phyloP scores from a whole-genome alignment of 2,888 invertebrate genomes.

The Clivina fossor region DNA sequence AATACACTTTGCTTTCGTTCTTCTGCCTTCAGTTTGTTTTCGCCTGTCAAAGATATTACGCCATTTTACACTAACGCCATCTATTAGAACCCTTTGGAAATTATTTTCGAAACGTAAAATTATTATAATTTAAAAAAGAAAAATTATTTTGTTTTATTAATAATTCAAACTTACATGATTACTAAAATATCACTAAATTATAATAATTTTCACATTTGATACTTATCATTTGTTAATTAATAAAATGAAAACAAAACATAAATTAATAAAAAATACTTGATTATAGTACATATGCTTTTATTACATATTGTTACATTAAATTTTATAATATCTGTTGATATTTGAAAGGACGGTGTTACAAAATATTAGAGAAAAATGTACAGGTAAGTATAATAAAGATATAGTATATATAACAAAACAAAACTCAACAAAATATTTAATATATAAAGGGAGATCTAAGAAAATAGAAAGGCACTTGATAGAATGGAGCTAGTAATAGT shows the following conservation, averaged over 20 bases:
- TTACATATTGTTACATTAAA: constrained; percentile 27
- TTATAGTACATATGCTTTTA: constrained; percentile 24
- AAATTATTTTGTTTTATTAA: no score
- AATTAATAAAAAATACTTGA: constrained; percentile 3
- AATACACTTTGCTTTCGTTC: background rate
- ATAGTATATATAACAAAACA: constrained; percentile 20
- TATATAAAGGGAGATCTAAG: constrained; percentile 27
- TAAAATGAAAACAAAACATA: background rate
- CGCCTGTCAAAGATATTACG: constrained; percentile 30
- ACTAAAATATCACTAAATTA: no score
- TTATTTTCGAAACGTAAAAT: no score
- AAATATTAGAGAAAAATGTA: constrained; percentile 25
- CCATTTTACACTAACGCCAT: constrained; percentile 25
- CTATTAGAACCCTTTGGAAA: no score
- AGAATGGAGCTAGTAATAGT: constrained; percentile 18
- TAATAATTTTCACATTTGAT: no score
- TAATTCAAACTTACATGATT: no score
- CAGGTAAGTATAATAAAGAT: background rate
- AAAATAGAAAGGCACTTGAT: constrained; percentile 34
- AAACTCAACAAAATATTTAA: constrained; percentile 27
- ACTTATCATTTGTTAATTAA: no score
- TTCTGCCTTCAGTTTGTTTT: constrained; percentile 28
- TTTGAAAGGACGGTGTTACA: constrained; percentile 32
- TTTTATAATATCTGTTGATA: constrained; percentile 28
- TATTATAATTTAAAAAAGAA: no score